Evolutionary conservation across 2,797 vertebrate genomes (phyloP).

Genomic region (Cetoscarus ocellatus): DNA sequence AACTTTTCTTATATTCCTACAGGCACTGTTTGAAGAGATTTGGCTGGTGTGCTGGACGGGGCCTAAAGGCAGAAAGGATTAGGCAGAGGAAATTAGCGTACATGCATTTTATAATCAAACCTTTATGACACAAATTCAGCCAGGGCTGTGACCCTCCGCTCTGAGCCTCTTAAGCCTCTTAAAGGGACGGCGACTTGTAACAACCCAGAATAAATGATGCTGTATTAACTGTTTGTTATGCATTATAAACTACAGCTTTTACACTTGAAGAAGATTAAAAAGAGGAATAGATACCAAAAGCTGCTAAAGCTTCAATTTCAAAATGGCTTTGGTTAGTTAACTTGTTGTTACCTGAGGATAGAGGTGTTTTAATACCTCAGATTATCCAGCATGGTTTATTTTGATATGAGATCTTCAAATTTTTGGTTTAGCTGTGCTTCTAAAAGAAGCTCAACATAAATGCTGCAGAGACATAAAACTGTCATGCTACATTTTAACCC

Average conservation of each 20-base stretch:
- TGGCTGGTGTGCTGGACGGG: conserved; percentile 58
- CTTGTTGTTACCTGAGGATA: conserved; percentile 52
- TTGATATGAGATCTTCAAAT: conserved; percentile 21
- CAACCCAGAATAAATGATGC: conserved; percentile 26
- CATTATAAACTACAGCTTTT: conserved; percentile 32
- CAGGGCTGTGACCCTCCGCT: conserved; percentile 34
- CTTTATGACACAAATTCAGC: conserved; percentile 53
- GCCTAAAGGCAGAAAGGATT: conserved; percentile 62
- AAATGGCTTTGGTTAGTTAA: conserved; percentile 39
- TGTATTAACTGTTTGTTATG: conserved; percentile 34
- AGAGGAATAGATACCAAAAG: conserved; percentile 20
- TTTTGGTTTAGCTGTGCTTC: conserved; percentile 13
- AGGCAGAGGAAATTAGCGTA: conserved; percentile 45
- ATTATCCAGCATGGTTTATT: conserved; percentile 37
- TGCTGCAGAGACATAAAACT: background rate
- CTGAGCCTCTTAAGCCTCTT: conserved; percentile 68
- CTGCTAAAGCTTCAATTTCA: conserved; percentile 8
- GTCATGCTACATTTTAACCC: background rate
- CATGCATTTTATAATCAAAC: conserved; percentile 69
- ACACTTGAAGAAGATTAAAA: background rate
- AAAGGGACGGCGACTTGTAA: conserved; percentile 60
- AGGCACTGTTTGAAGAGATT: conserved; percentile 74
- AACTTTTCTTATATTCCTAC: conserved; percentile 46
- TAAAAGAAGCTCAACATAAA: conserved; percentile 1
- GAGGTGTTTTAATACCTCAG: conserved; percentile 17